Conservation (phyloP, 2,113 vertebrate genomes). For the Salvelinus fontinalis region DNA sequence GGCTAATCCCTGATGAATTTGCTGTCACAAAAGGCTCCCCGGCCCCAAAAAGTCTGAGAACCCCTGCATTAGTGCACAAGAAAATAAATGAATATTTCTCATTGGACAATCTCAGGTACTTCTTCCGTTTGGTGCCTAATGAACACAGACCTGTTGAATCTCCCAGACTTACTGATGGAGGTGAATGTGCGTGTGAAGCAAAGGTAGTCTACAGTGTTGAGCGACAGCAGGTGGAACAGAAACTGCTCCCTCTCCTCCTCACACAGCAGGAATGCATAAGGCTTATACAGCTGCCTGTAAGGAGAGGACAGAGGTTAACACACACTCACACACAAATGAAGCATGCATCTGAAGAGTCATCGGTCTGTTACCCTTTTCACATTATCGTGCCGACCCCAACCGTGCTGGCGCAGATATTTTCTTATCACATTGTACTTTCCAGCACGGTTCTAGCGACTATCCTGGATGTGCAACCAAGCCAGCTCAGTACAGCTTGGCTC, state of each 20-base stretch:
- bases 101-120: neutral
- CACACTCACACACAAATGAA: neutral
- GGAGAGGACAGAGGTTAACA: neutral
- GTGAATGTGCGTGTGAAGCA: slow-evolving; percentile 97
- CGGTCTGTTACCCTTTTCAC: neutral
- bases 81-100: neutral
- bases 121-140: neutral
- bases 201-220: slow-evolving; percentile 98
- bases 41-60: too few relatives aligned
- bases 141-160: slow-evolving; percentile 1
- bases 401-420: too few relatives aligned
- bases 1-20: too few relatives aligned
- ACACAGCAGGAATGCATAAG: slow-evolving; percentile 92
- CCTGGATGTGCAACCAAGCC: too few relatives aligned
- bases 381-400: too few relatives aligned
- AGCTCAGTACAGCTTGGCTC: slow-evolving; percentile 56
- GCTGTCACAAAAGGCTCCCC: too few relatives aligned
- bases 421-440: too few relatives aligned
- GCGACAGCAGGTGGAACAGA: slow-evolving; percentile 92
- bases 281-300: slow-evolving; percentile 94
- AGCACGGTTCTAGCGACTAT: too few relatives aligned
- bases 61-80: too few relatives aligned
- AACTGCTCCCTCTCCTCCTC: slow-evolving; percentile 98
- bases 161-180: slow-evolving; percentile 62
- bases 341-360: neutral